Percentiles rank a stretch among this genome's conserved stretches.
phyloP scores from a whole-genome alignment of 2,888 invertebrate genomes.

The Digitonthophagus gazella region DNA sequence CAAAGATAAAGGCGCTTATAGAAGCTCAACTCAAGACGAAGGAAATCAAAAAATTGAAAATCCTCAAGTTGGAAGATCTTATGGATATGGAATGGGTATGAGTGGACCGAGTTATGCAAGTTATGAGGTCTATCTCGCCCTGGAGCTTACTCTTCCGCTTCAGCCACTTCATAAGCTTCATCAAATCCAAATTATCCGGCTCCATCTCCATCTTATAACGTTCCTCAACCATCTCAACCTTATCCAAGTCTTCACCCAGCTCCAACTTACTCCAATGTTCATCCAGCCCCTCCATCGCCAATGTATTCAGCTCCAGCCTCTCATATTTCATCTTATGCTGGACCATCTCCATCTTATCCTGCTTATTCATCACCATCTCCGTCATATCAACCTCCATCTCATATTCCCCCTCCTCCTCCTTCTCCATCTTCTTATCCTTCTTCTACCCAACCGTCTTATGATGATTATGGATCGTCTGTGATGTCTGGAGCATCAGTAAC shows the following conservation, averaged over 20 bases:
- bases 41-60: conserved; percentile 1
- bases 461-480: too few relatives aligned
- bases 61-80: background rate
- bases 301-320: conserved; percentile 20
- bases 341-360: conserved; percentile 29
- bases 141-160: background rate
- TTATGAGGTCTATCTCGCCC: conserved; percentile 3
- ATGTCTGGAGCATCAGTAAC: background rate
- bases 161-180: background rate
- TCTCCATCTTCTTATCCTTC: background rate
- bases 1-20: background rate
- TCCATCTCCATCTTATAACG: conserved; percentile 7
- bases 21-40: background rate
- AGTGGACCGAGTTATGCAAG: conserved; percentile 29
- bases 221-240: background rate
- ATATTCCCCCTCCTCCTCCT: conserved; percentile 18
- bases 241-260: background rate
- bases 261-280: conserved; percentile 10
- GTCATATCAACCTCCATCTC: conserved; percentile 11
- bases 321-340: too few relatives aligned
- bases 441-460: background rate
- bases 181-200: background rate
- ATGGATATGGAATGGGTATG: conserved; percentile 27
- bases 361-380: conserved; percentile 27
- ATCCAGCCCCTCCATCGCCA: conserved; percentile 23